Conservation (phyloP, 2,113 vertebrate species). For the Bujurquina vittata region DNA sequence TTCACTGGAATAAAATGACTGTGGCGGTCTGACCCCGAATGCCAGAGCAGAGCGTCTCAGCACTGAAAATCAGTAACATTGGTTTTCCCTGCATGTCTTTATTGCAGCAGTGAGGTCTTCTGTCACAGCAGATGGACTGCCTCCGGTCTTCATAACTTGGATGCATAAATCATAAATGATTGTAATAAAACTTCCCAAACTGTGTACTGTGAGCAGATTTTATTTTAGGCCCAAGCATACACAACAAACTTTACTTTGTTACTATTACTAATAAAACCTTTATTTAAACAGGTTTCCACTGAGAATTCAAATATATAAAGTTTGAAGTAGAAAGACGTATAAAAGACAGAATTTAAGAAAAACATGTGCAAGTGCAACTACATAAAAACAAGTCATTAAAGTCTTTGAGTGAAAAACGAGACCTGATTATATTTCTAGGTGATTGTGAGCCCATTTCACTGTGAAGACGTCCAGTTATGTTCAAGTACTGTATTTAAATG, state of each 20-base stretch:
- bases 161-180: slow-evolving; percentile 14
- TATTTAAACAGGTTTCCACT: neutral
- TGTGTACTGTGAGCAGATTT: neutral
- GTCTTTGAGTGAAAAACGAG: no score
- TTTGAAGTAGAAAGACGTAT: accelerated
- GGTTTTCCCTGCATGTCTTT: slow-evolving; percentile 9
- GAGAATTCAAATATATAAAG: neutral
- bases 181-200: neutral
- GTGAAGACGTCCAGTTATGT: accelerated
- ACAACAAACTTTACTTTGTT: neutral
- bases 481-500: no score
- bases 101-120: slow-evolving; percentile 1
- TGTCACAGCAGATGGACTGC: slow-evolving; percentile 27
- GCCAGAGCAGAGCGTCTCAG: neutral
- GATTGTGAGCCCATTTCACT: neutral
- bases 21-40: neutral
- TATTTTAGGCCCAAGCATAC: neutral
- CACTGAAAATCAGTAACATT: neutral
- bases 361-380: no score
- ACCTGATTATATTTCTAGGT: no score
- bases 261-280: neutral
- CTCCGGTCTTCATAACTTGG: slow-evolving; percentile 12
- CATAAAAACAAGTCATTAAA: no score
- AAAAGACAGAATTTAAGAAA: neutral
- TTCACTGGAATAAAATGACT: neutral